These are phyloP conservation scores for Rhopalosiphum padi DNA, from an alignment of 1,140 invertebrate genomes.

Conservation along the genomic window DNA sequence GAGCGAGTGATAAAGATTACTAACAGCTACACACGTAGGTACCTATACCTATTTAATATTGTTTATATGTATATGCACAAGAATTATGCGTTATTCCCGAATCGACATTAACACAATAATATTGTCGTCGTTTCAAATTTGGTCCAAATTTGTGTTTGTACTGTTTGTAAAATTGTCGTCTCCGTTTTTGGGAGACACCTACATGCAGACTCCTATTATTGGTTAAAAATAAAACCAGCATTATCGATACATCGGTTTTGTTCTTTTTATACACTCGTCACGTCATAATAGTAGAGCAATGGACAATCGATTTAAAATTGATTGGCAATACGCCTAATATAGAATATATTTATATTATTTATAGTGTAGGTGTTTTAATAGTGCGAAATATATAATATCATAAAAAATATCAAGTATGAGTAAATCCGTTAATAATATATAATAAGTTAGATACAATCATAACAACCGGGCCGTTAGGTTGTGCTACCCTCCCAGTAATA, in stretches of 20 bases:
- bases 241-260: neutral
- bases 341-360: too few relatives aligned
- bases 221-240: neutral
- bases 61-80: too few relatives aligned
- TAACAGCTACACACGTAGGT: neutral
- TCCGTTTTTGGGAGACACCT: neutral
- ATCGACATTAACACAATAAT: too few relatives aligned
- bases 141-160: too few relatives aligned
- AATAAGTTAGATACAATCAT: too few relatives aligned
- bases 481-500: too few relatives aligned
- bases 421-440: too few relatives aligned
- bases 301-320: neutral
- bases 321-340: neutral
- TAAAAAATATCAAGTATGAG: too few relatives aligned
- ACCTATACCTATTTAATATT: neutral
- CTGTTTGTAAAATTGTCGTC: neutral
- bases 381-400: too few relatives aligned
- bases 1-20: neutral
- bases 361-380: too few relatives aligned
- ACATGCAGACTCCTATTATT: neutral
- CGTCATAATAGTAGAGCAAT: neutral
- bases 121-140: neutral
- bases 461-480: too few relatives aligned
- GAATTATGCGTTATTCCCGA: neutral
- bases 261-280: neutral